A percentile compares a stretch with the other conserved stretches of the same genome.
Evolutionary conservation across 92 coral and sea anemone species (phyloP).

Genomic region (Epizoanthus illoricatus): DNA sequence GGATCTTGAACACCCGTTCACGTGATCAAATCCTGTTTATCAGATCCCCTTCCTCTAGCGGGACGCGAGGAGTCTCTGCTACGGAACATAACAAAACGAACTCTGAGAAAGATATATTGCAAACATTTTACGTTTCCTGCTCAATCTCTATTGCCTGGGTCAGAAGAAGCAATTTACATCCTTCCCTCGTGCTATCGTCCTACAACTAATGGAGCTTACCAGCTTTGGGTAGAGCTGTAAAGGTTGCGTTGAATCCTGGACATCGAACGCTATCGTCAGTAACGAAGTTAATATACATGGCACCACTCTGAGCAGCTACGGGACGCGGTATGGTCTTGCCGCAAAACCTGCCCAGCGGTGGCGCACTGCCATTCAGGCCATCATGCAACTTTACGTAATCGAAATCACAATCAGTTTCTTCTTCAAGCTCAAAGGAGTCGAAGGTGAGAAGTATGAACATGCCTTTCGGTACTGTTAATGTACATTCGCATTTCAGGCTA

Average conservation of each 20-base stretch:
- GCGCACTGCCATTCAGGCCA: not conserved
- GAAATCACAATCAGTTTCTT: not conserved
- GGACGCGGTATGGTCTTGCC: not conserved
- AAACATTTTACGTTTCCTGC: no score
- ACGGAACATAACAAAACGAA: no score
- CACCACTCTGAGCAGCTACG: constrained; percentile 1
- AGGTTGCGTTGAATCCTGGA: not conserved
- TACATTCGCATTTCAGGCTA: not conserved
- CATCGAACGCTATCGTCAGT: not conserved
- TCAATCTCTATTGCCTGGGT: no score
- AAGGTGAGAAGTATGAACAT: not conserved
- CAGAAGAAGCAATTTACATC: not conserved
- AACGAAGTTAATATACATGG: constrained; percentile 16
- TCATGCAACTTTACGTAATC: not conserved
- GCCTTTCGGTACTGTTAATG: constrained; percentile 11
- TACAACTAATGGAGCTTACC: not conserved
- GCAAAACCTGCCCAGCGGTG: constrained; percentile 8
- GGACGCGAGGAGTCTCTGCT: no score
- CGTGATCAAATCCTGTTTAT: no score
- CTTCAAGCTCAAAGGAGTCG: not conserved
- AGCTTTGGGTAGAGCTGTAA: not conserved
- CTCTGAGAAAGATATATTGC: no score
- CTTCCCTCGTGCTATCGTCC: not conserved
- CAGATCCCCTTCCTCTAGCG: no score
- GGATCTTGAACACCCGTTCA: no score